A percentile compares a stretch with the other conserved stretches of the same genome.
These are phyloP conservation scores for Notothenia coriiceps DNA, from an alignment of 2,113 vertebrate genomes.

Conservation along the genomic window DNA sequence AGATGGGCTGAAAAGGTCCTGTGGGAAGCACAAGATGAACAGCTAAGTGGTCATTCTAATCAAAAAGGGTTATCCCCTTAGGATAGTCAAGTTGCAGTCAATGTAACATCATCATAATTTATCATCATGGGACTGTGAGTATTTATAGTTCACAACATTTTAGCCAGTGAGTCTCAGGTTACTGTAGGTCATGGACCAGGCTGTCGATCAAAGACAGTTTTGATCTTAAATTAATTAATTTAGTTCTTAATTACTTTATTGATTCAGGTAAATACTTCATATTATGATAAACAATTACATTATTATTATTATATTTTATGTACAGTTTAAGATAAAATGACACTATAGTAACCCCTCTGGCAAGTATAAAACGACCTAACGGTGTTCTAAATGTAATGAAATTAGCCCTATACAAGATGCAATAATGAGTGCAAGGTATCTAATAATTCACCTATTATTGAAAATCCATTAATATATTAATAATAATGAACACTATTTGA, in stretches of 20 bases:
- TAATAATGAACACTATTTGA: too few relatives aligned
- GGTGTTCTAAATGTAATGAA: neutral
- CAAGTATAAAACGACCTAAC: neutral
- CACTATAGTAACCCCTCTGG: neutral
- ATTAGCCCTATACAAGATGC: neutral
- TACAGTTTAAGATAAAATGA: neutral
- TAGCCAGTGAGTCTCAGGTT: neutral
- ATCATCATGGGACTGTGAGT: neutral
- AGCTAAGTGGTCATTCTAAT: conserved; percentile 4
- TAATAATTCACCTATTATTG: neutral
- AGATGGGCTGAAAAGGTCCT: conserved; percentile 8
- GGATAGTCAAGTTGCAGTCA: neutral
- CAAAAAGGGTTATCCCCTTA: conserved; percentile 11
- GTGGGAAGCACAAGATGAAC: conserved; percentile 12
- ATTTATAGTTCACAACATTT: neutral
- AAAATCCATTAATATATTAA: neutral
- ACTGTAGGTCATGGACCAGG: neutral
- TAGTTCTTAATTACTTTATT: neutral
- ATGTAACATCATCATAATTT: neutral
- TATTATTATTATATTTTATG: neutral
- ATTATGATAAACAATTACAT: neutral
- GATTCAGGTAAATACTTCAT: neutral
- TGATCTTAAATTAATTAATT: neutral
- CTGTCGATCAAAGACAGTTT: neutral
- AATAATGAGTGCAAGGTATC: neutral